Evolutionary conservation across 2,888 invertebrate species (phyloP).

Genomic region (Schizaphis graminum): DNA sequence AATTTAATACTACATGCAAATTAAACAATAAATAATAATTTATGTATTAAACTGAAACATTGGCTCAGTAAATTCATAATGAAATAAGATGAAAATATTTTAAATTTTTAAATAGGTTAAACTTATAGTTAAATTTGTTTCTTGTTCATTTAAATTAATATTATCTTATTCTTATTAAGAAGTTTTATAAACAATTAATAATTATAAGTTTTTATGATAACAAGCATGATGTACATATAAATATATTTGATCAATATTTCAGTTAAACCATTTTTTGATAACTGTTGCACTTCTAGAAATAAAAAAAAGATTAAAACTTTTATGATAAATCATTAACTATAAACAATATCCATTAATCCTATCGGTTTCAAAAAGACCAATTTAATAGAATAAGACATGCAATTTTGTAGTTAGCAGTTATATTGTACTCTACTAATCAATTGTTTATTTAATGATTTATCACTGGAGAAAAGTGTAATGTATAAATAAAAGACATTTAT

Average conservation of each 20-base stretch:
- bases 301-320: neutral
- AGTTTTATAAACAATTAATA: neutral
- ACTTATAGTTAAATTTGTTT: neutral
- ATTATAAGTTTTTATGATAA: neutral
- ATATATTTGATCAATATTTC: neutral
- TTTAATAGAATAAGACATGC: neutral
- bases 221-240: neutral
- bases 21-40: neutral
- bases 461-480: neutral
- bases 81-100: neutral
- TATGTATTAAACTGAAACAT: neutral
- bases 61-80: neutral
- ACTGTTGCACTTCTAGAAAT: neutral
- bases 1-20: neutral
- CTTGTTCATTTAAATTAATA: neutral
- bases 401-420: neutral
- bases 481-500: neutral
- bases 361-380: neutral
- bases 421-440: neutral
- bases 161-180: neutral
- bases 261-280: neutral
- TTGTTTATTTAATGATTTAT: neutral
- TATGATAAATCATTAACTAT: neutral
- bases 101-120: neutral
- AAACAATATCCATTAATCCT: neutral